phyloP scores from a whole-genome alignment of 1,140 invertebrate genomes.

The Zaprionus nigranus region DNA sequence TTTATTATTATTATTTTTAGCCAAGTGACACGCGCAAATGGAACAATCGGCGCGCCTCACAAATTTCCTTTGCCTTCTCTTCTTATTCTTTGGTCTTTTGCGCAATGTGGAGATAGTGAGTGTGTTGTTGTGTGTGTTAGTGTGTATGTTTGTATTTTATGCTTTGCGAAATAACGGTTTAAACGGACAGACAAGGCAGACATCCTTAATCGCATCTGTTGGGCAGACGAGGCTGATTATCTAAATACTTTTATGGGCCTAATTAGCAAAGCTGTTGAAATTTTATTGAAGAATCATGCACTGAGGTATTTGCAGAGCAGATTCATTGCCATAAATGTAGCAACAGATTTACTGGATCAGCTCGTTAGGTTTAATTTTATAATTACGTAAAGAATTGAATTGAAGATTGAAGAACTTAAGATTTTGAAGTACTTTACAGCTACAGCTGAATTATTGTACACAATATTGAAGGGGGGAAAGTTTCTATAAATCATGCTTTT shows the following conservation, averaged over 20 bases:
- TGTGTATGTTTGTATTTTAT: background rate
- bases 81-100: background rate
- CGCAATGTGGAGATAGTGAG: slow-evolving; percentile 4
- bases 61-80: slow-evolving; percentile 11
- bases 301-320: background rate
- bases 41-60: slow-evolving; percentile 14
- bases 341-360: background rate
- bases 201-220: slow-evolving; percentile 7
- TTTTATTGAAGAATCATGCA: background rate
- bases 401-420: background rate
- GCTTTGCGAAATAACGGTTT: slow-evolving; percentile 8
- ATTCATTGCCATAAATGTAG: background rate
- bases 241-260: slow-evolving; percentile 3
- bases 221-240: background rate
- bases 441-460: too few relatives aligned
- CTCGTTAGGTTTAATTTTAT: background rate
- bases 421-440: rapidly evolving
- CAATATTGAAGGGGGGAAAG: too few relatives aligned
- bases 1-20: slow-evolving; percentile 59
- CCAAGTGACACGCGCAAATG: slow-evolving; percentile 58
- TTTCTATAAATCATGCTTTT: too few relatives aligned
- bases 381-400: background rate
- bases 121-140: background rate
- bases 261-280: slow-evolving; percentile 3
- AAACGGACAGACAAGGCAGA: background rate